phyloP scores from a whole-genome alignment of 2,113 vertebrate species.

The Columba janthina region DNA sequence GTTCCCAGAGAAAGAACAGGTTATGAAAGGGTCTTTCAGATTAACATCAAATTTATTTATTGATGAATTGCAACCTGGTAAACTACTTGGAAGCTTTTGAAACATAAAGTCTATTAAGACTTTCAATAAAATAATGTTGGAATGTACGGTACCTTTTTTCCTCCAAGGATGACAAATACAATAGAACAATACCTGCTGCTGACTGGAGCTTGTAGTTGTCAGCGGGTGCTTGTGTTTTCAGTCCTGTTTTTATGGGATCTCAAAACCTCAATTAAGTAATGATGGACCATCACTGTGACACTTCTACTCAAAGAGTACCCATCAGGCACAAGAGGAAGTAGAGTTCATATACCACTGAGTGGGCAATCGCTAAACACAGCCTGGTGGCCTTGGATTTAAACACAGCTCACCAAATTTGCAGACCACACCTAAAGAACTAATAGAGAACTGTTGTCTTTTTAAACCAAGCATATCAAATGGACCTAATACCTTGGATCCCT shows the following conservation, averaged over 20 bases:
- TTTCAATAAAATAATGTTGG: neutral
- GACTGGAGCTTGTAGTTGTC: neutral
- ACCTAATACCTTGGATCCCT: neutral
- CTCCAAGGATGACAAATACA: neutral
- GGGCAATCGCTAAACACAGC: neutral
- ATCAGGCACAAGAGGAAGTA: neutral
- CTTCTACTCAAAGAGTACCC: neutral
- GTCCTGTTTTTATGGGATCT: neutral
- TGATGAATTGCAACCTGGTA: conserved; percentile 31
- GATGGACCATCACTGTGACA: neutral
- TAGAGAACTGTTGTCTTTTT: neutral
- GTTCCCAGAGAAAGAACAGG: neutral
- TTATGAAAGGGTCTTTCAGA: conserved; percentile 23
- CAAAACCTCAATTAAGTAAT: neutral
- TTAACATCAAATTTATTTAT: conserved; percentile 22
- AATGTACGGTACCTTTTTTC: neutral
- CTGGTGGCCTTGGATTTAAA: neutral
- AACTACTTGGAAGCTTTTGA: conserved; percentile 20
- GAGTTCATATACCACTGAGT: neutral
- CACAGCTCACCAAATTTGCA: neutral
- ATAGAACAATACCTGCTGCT: neutral
- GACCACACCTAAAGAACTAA: neutral
- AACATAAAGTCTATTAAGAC: neutral
- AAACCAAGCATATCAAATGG: neutral
- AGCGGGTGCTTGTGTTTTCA: neutral